Base-by-base conservation (phyloP, 2,888 invertebrate genomes). In the Aporophyla nigra region DNA sequence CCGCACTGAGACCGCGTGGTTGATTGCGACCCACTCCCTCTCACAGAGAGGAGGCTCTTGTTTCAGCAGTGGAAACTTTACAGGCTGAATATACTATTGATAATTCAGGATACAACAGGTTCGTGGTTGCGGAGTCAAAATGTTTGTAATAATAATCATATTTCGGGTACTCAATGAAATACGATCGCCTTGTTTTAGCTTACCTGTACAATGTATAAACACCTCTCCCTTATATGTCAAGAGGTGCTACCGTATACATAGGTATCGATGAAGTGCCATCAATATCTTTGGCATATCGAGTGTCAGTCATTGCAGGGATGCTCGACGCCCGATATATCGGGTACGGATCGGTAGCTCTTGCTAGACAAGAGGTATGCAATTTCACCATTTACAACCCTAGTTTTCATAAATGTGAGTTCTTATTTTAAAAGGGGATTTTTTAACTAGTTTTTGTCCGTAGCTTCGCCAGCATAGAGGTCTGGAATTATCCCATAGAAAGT, bases 271-370 rank as follows among this genome's bases (percentile, higher is more conserved):
- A 58, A 74, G 71, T 56, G 7, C 46, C 53, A 74, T 75, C 71
- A 58, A 70, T 78, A 66, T 33, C 63, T 67, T 61, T 14, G 66
- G 21, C 56, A 70, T 72, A 75, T 70, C 40, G 66, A 62, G 49
- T 82, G 58, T 67, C 84, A 67, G 72, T 67, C 46, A 67, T 40
- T 24, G 49, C 33, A 54, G 54, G 49, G 69, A 53, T 70, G 54
- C 40, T 59, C 70, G 69, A 75, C 40, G 59, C 12, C 24, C 43
- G 65, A 62, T 58, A 71, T 46, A 58, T 79, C 27, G 43, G 54
- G n/a, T 27, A 21, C 16, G 63, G 33, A n/a, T 46, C 46, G 12
- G 59, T 59, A 62, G 27, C 27, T 67, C 58, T 56, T 33, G 33
- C n/a, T 16, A 33, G 21, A 58, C 16, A 62, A 62, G 33, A 53